phyloP scores from a whole-genome alignment of 92 coral and sea anemone species.

The Bergia sp. region DNA sequence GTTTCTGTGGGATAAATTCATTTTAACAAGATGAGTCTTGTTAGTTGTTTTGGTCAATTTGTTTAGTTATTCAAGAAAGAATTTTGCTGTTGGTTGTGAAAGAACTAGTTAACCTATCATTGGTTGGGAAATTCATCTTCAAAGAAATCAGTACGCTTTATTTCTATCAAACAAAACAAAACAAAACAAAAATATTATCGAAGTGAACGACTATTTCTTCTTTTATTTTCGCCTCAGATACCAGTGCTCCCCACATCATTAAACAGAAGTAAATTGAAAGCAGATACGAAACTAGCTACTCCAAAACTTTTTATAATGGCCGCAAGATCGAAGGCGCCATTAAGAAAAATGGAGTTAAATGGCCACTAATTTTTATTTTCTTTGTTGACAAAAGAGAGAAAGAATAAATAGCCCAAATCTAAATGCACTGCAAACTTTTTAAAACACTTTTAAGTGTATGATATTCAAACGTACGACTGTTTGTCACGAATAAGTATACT shows the following conservation, averaged over 20 bases:
- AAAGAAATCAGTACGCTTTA: neutral
- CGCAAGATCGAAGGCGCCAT: conserved; percentile 29
- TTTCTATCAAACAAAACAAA: neutral
- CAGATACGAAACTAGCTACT: neutral
- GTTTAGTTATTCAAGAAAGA: neutral
- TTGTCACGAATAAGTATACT: neutral
- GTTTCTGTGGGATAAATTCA: too few relatives aligned
- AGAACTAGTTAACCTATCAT: neutral
- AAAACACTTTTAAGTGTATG: neutral
- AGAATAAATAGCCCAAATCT: neutral
- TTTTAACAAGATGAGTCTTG: too few relatives aligned
- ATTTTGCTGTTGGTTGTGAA: neutral
- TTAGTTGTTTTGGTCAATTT: neutral
- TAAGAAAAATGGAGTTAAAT: conserved; percentile 1
- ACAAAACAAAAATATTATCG: neutral
- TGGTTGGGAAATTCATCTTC: neutral
- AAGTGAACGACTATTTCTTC: neutral
- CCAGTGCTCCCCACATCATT: neutral
- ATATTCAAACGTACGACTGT: neutral
- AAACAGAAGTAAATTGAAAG: neutral
- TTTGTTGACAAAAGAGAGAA: conserved; percentile 9
- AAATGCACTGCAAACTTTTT: neutral
- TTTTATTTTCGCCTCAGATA: neutral
- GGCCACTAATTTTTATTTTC: conserved; percentile 16
- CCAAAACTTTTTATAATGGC: neutral